Evolutionary conservation across 1,140 invertebrate species (phyloP).

Genomic region (Zaprionus capensis): DNA sequence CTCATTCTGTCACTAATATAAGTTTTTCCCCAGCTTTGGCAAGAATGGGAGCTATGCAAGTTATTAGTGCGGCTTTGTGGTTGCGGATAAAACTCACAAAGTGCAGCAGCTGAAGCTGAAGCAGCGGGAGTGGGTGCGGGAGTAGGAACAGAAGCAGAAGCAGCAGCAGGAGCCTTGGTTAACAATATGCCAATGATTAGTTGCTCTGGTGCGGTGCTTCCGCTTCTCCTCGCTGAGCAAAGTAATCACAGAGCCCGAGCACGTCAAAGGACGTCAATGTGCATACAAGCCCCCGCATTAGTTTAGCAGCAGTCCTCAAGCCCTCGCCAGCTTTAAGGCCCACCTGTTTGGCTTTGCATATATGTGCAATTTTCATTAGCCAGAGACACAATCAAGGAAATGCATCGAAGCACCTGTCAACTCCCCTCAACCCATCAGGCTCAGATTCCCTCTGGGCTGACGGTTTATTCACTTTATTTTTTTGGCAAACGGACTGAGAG

Average conservation of each 20-base stretch:
- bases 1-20: conserved; percentile 73
- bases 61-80: conserved; percentile 68
- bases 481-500: background rate
- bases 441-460: background rate
- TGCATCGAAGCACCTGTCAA: conserved; percentile 12
- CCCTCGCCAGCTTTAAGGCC: background rate
- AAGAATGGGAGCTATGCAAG: conserved; percentile 61
- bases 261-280: conserved; percentile 27
- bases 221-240: conserved; percentile 10
- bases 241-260: conserved; percentile 35
- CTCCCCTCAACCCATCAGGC: background rate
- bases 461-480: background rate
- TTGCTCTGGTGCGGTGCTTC: conserved; percentile 27
- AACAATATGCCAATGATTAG: conserved; percentile 73
- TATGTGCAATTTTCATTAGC: conserved; percentile 68
- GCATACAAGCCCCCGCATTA: conserved; percentile 52
- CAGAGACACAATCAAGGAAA: conserved; percentile 71
- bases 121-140: conserved; percentile 7
- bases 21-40: conserved; percentile 11
- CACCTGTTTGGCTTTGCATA: background rate
- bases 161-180: conserved; percentile 26
- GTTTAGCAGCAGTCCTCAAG: conserved; percentile 14
- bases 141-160: conserved; percentile 1
- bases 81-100: conserved; percentile 31
- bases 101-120: background rate